Percentiles rank a stretch among this genome's conserved stretches.
These are phyloP conservation scores for Halcyon malimbica DNA, from an alignment of 2,113 vertebrate species.

Conservation along the genomic window DNA sequence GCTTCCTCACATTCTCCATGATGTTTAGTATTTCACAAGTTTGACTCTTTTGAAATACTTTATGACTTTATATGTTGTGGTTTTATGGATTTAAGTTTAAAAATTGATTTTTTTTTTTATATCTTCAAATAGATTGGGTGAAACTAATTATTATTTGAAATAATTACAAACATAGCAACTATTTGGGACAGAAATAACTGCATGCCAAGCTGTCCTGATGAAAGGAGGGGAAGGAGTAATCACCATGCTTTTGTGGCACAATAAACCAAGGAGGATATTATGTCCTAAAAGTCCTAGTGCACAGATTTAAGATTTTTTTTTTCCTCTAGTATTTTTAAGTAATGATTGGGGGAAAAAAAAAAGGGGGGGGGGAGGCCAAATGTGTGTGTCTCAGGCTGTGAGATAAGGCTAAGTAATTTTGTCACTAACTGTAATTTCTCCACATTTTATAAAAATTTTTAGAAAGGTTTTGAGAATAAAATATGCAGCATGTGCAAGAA, in stretches of 20 bases:
- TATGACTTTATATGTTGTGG: not conserved
- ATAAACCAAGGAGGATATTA: not conserved
- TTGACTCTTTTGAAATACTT: not conserved
- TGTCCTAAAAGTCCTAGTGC: not conserved
- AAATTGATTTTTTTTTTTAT: not conserved
- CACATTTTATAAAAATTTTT: not conserved
- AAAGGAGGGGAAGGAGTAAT: not conserved
- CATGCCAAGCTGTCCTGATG: constrained; percentile 13
- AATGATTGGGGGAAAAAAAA: not conserved
- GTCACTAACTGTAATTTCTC: not conserved
- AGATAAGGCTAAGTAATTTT: not conserved
- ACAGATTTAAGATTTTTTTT: not conserved
- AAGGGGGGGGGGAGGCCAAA: not conserved
- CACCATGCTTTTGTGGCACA: not conserved
- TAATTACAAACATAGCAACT: constrained; percentile 27
- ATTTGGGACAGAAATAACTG: constrained; percentile 20
- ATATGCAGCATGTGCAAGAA: not conserved
- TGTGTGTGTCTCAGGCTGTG: not conserved
- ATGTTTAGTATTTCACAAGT: constrained; percentile 23
- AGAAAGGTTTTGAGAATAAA: not conserved
- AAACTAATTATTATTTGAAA: constrained; percentile 47
- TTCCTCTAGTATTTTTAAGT: not conserved
- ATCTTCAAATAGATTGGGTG: constrained; percentile 4
- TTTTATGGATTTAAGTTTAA: constrained; percentile 4
- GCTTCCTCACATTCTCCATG: not conserved